A percentile compares a stretch with the other conserved stretches of the same genome.
These are phyloP conservation scores for Pedionomus torquatus DNA, from an alignment of 2,113 vertebrate genomes.

Conservation along the genomic window DNA sequence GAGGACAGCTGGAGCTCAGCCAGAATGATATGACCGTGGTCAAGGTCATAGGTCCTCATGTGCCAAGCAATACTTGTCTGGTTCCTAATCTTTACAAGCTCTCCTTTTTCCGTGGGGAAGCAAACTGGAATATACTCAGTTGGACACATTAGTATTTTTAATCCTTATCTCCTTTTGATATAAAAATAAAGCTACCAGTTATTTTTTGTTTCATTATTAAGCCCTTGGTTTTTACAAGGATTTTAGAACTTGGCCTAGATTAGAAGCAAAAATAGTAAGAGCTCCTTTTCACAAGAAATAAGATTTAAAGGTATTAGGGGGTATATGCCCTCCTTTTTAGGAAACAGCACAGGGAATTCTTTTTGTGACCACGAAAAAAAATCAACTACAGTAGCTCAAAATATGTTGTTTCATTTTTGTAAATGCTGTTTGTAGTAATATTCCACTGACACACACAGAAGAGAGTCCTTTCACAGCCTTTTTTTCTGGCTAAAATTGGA, in stretches of 20 bases:
- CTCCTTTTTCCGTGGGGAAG: background rate
- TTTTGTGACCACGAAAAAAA: background rate
- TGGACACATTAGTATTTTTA: constrained; percentile 14
- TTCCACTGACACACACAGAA: background rate
- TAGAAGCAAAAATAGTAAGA: constrained; percentile 61
- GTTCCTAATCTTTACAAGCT: constrained; percentile 17
- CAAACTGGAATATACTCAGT: background rate
- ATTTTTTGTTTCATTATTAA: constrained; percentile 63
- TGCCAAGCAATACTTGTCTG: background rate
- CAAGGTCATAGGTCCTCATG: constrained; percentile 24
- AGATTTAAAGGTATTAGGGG: constrained; percentile 50
- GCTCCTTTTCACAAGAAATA: constrained; percentile 43
- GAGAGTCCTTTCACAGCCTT: background rate
- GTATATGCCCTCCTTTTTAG: constrained; percentile 41
- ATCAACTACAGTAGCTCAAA: background rate
- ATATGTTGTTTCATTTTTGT: background rate
- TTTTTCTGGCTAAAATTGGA: constrained; percentile 47
- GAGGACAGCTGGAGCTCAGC: constrained; percentile 48
- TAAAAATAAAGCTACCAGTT: constrained; percentile 55
- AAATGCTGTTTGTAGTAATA: constrained; percentile 6
- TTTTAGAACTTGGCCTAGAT: constrained; percentile 66
- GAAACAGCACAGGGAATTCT: background rate
- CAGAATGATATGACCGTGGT: background rate
- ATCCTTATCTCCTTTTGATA: constrained; percentile 58
- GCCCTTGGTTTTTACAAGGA: constrained; percentile 49